These are phyloP conservation scores for Incurvaria masculella DNA, from an alignment of 2,888 invertebrate genomes.

Conservation along the genomic window DNA sequence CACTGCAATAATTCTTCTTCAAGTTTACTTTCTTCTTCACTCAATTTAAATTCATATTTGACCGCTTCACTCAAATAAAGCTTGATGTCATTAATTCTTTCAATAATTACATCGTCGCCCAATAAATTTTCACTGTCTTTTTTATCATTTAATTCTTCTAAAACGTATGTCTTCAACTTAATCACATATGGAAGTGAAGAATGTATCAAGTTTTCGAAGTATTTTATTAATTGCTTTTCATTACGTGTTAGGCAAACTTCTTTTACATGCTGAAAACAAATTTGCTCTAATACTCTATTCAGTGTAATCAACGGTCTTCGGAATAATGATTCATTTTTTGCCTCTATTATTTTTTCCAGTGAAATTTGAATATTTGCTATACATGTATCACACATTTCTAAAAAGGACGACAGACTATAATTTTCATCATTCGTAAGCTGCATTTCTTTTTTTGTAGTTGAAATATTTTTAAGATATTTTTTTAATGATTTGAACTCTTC, in stretches of 20 bases:
- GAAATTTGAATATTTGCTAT: conserved; percentile 26
- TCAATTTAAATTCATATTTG: conserved; percentile 12
- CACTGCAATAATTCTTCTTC: conserved; percentile 22
- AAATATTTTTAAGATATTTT: conserved; percentile 27
- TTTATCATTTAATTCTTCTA: conserved; percentile 24
- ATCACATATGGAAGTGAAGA: conserved; percentile 15
- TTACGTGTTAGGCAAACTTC: neutral
- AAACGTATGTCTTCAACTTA: conserved; percentile 20
- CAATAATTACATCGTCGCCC: conserved; percentile 19
- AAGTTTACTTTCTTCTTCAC: conserved; percentile 18
- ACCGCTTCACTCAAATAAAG: conserved; percentile 21
- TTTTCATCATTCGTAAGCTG: conserved; percentile 26
- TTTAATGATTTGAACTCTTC: conserved; percentile 33
- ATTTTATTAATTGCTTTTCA: neutral
- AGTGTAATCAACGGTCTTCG: conserved; percentile 25
- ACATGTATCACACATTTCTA: conserved; percentile 27
- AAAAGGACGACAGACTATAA: conserved; percentile 24
- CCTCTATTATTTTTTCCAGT: conserved; percentile 27
- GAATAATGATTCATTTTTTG: conserved; percentile 29
- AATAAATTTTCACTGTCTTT: conserved; percentile 3
- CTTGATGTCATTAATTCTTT: conserved; percentile 24
- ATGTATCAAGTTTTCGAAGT: neutral
- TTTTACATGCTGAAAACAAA: neutral
- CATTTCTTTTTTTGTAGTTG: conserved; percentile 22
- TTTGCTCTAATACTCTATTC: conserved; percentile 8